Evolutionary conservation across 2,113 vertebrate genomes (phyloP), one percentile per base, ranked within the genome.

Genomic region (Centrocercus urophasianus): DNA sequence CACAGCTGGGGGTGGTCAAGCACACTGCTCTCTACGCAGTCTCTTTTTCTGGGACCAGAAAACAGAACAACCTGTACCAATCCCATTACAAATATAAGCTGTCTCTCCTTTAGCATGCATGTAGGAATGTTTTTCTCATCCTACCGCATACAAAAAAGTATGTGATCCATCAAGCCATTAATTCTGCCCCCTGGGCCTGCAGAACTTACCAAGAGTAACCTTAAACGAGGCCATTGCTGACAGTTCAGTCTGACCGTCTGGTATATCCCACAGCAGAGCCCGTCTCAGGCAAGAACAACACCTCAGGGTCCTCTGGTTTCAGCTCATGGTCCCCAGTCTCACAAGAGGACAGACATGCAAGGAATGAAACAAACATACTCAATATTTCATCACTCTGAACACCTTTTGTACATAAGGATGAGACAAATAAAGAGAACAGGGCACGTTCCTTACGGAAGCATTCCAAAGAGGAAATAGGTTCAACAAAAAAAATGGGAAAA

Each of bases 141-240:
- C 67, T 92, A 36, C 93, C 36, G 45, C 54, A 73, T 38, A 73
- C 6, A 83, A 82, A 88, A 75, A 79, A 45, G 30, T 34, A n/a
- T 52, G 34, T 54, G 88, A 92, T 69, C 91, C 83, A 80, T 80
- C 83, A 92, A 90, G 86, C 86, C 36, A 48, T 69, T 94, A 92
- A 89, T 93, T 88, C 69, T 70, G 64, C 88, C 88, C 74, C 52
- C 36, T 83, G 88, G 79, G 83, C 89, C 54, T 69, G 45, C 79
- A 90, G 76, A 59, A 73, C 48, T 43, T 93, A 86, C 27, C 80
- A 86, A 59, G 86, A 56, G 73, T 42, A 88, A 11, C 36, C 56
- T 86, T 60, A 88, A 95, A 94, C 4, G 34, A 94, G 88, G 88
- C 36, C 74, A 71, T 34, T 75, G 61, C 85, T 93, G 85, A 36